Conservation (phyloP, 2,888 invertebrate species). For the Galerucella calmariensis region DNA sequence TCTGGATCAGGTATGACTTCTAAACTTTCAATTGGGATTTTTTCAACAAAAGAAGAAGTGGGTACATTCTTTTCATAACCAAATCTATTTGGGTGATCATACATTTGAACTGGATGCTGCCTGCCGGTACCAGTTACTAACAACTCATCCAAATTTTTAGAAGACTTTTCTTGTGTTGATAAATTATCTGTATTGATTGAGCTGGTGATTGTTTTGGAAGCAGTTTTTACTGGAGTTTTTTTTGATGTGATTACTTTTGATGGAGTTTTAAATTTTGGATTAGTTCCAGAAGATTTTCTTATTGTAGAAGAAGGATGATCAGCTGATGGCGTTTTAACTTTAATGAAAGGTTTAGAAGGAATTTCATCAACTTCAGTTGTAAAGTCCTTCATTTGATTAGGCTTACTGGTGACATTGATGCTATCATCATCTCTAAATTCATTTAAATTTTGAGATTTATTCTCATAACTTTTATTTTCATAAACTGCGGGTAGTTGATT, state of each 20-base stretch:
- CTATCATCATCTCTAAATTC: background rate
- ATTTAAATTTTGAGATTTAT: slow-evolving; percentile 1
- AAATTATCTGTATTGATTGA: slow-evolving; percentile 2
- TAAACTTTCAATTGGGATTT: slow-evolving; percentile 55
- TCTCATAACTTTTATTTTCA: background rate
- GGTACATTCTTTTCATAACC: slow-evolving; percentile 53
- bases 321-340: slow-evolving; percentile 40
- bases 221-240: background rate
- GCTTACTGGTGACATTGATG: slow-evolving; percentile 5
- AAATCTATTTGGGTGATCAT: slow-evolving; percentile 67
- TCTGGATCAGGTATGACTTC: slow-evolving; percentile 52
- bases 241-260: slow-evolving; percentile 1
- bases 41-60: slow-evolving; percentile 58
- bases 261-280: background rate
- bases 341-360: slow-evolving; percentile 51
- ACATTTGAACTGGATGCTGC: slow-evolving; percentile 61
- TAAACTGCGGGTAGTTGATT: background rate
- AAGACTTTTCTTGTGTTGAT: background rate
- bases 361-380: slow-evolving; percentile 40
- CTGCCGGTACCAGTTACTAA: slow-evolving; percentile 1
- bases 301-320: background rate
- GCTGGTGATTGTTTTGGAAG: background rate
- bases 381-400: background rate
- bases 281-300: slow-evolving; percentile 11
- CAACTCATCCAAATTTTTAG: slow-evolving; percentile 1